These are phyloP conservation scores for Anguilla japonica DNA, from an alignment of 2,113 vertebrate genomes.

Conservation along the genomic window DNA sequence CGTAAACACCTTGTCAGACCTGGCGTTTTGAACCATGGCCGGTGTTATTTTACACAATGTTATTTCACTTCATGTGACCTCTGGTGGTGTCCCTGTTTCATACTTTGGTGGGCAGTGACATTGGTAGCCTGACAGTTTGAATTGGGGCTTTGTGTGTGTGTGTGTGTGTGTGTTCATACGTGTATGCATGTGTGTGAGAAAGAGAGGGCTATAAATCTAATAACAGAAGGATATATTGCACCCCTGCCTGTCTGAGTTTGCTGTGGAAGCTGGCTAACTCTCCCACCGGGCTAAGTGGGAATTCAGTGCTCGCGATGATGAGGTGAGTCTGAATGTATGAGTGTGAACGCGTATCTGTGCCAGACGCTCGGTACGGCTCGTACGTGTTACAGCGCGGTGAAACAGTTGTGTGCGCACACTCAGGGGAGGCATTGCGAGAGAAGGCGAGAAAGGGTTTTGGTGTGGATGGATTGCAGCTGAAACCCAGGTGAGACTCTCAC, in stretches of 20 bases:
- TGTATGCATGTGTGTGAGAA: too few relatives aligned
- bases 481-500: constrained; percentile 24
- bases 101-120: not conserved
- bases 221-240: not conserved
- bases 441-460: not conserved
- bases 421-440: not conserved
- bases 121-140: not conserved
- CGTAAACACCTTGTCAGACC: constrained; percentile 71
- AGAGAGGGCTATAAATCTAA: not conserved
- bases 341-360: constrained; percentile 53
- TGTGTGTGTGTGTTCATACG: too few relatives aligned
- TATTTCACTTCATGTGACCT: constrained; percentile 48
- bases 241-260: constrained; percentile 51
- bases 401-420: constrained; percentile 43
- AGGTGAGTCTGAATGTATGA: constrained; percentile 53
- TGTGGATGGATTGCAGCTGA: not conserved
- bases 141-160: not conserved
- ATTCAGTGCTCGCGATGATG: constrained; percentile 54
- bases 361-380: constrained; percentile 32
- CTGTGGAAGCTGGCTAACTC: constrained; percentile 45
- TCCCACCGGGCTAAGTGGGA: constrained; percentile 54
- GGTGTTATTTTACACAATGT: constrained; percentile 60
- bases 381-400: not conserved
- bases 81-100: constrained; percentile 19
- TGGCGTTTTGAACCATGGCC: constrained; percentile 62